Base-by-base conservation (phyloP, 2,888 invertebrate genomes). In the Rhagophthalmus giganteus region DNA sequence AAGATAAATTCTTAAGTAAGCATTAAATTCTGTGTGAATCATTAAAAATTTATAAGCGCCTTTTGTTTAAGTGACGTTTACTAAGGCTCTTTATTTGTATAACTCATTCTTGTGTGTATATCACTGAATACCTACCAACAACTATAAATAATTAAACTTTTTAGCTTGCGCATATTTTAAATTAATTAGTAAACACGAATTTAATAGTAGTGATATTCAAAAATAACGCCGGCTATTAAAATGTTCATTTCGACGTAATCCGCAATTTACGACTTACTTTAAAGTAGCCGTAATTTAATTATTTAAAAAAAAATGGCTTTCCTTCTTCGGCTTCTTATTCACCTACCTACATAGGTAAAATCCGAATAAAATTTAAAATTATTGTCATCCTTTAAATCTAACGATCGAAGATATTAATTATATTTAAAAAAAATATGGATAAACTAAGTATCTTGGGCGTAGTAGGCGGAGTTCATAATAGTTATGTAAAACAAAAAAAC, bases 1-100 rank as follows among this genome's bases (percentile, higher is more conserved):
- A 45, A 35, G 45, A 45, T 45, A 45, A 45, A 20, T 24, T 31
- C 28, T 34, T 35, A 45, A 45, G 45, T 20, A 20, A 37, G 37
- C 45, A 45, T 35, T 37, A 45, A 37, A 37, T 45, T 45, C 32
- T 45, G 37, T 37, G 45, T 37, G 44, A 33, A 44, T 34, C 44
- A 44, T 44, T 44, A 44, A 44, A 41, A 44, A 44, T 44, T 24
- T 44, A 45, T 37, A 37, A 35, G 37, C 32, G 27, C 9, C 42
- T 42, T 42, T 42, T 32, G 32, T 42, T 8, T 16, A 14, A 34
- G 42, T 32, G 25, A 14, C 33, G 42, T 26, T 27, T 34, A 16
- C 27, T 31, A 28, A 11, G 12, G 12, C 25, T n/a, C 28, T 9
- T 20, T 9, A 9, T 10, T 28, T 35, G 3, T 34, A 16, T 20